Conservation (phyloP, 1,140 invertebrate genomes). For the Anagrus nilaparvatae region DNA sequence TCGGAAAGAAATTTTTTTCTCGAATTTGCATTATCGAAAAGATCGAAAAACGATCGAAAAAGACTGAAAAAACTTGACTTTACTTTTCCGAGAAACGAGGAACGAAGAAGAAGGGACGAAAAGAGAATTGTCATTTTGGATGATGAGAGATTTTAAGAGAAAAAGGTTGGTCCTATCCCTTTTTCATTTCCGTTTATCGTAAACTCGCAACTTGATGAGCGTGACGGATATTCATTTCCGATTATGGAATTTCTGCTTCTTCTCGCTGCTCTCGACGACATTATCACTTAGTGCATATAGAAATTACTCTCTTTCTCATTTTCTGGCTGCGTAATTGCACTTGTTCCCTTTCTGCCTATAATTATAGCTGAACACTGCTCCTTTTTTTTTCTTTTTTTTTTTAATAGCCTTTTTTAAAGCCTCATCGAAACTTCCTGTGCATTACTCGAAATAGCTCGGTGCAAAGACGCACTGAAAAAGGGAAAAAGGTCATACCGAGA, state of each 20-base stretch:
- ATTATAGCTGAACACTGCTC: no score
- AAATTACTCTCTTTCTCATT: no score
- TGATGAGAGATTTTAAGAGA: conserved; percentile 13
- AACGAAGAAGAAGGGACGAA: no score
- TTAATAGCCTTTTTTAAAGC: no score
- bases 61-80: background rate
- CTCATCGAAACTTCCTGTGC: no score
- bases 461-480: conserved; percentile 1
- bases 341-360: no score
- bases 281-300: no score
- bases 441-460: no score
- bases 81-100: background rate
- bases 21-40: conserved; percentile 8
- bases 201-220: conserved; percentile 17
- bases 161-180: conserved; percentile 15
- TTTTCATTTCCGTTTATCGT: conserved; percentile 27
- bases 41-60: background rate
- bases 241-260: conserved; percentile 22
- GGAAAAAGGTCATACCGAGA: conserved; percentile 5
- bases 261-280: no score
- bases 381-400: no score
- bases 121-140: conserved; percentile 12
- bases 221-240: conserved; percentile 21
- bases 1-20: no score
- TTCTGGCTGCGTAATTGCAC: no score